A percentile compares a stretch with the other conserved stretches of the same genome.
These are phyloP conservation scores for Nesogale talazaci DNA, from an alignment of 2,113 vertebrate species.

Conservation along the genomic window DNA sequence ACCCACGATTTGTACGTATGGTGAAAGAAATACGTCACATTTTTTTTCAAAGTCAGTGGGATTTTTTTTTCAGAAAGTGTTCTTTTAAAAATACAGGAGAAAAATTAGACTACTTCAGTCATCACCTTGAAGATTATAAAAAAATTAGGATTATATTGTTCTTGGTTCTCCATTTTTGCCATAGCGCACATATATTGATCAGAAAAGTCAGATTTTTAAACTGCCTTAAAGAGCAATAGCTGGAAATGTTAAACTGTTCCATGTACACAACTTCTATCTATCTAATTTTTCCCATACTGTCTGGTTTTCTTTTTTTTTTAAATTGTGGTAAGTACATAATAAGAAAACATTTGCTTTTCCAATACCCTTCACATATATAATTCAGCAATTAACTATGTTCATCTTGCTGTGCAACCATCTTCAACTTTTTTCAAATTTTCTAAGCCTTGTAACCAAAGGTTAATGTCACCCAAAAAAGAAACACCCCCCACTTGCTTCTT, in stretches of 20 bases:
- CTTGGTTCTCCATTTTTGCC: background rate
- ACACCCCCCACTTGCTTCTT: too few relatives aligned
- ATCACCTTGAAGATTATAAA: background rate
- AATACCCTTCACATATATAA: background rate
- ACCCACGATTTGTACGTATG: background rate
- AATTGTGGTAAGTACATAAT: background rate
- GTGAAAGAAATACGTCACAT: background rate
- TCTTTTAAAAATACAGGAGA: background rate
- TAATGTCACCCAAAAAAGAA: background rate
- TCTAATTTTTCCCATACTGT: background rate
- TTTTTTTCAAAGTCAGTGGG: background rate
- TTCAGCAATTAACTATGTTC: background rate
- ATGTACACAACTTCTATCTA: too few relatives aligned
- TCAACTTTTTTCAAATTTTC: background rate
- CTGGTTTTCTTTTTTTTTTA: background rate
- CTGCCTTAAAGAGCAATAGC: conserved; percentile 6
- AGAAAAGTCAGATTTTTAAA: conserved; percentile 18
- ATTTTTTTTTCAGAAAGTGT: background rate
- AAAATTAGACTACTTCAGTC: background rate
- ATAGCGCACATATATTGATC: background rate
- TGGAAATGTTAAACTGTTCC: background rate
- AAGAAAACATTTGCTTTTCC: background rate
- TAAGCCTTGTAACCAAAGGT: background rate
- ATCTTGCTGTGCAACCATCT: background rate
- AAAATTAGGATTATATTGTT: background rate